Evolutionary conservation across 2,888 invertebrate genomes (phyloP).

Genomic region (Melitaea athalia): DNA sequence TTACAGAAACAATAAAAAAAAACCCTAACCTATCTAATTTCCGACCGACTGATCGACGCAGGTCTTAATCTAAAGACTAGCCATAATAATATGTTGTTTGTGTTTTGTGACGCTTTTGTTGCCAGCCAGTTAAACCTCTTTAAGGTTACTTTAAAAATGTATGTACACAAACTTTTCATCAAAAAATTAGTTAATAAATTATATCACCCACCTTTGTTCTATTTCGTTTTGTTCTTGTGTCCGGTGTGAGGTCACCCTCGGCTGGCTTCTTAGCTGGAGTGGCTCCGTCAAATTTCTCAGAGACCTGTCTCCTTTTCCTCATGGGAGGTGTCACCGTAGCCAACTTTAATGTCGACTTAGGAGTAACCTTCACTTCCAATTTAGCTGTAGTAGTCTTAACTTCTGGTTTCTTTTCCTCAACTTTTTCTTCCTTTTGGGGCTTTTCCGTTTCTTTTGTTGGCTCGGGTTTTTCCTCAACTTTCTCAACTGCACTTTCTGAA

Average conservation of each 20-base stretch:
- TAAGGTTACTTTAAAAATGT: too few relatives aligned
- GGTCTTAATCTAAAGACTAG: too few relatives aligned
- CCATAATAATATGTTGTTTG: too few relatives aligned
- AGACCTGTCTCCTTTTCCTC: constrained; percentile 79
- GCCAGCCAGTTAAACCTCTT: too few relatives aligned
- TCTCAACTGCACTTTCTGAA: constrained; percentile 50
- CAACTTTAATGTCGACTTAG: constrained; percentile 78
- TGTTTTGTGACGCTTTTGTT: too few relatives aligned
- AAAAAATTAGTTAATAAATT: too few relatives aligned
- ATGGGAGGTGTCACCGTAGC: constrained; percentile 82
- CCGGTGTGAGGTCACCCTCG: constrained; percentile 65
- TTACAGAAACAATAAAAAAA: too few relatives aligned
- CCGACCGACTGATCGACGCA: too few relatives aligned
- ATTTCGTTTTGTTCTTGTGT: constrained; percentile 72
- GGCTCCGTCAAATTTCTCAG: constrained; percentile 64
- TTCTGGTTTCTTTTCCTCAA: constrained; percentile 51
- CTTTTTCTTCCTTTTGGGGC: constrained; percentile 47
- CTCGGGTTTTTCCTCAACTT: constrained; percentile 49
- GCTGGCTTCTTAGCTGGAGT: constrained; percentile 64
- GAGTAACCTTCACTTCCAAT: constrained; percentile 59
- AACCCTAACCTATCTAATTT: too few relatives aligned
- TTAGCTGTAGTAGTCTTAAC: constrained; percentile 53
- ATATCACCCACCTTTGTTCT: constrained; percentile 67
- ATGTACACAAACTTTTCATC: too few relatives aligned
- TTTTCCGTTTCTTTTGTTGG: constrained; percentile 59